Base-by-base conservation (phyloP, 1,140 invertebrate genomes). In the Aphelinus certus region DNA sequence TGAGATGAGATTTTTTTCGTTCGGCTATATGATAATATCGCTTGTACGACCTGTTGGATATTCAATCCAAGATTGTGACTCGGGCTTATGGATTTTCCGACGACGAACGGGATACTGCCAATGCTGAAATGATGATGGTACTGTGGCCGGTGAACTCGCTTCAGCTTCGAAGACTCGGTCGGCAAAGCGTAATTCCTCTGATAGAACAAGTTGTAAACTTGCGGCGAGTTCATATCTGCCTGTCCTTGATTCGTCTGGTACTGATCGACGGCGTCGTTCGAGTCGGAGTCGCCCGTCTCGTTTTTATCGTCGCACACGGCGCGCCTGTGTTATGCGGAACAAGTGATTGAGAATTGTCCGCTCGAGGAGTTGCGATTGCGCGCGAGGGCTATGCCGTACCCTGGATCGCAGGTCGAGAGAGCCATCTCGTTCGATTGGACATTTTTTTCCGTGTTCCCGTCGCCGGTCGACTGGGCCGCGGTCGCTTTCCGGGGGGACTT, bases 11-110 rank as follows among this genome's bases (percentile, higher is more conserved):
- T 62, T 51, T 55, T 51, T 61, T 9, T 69, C 9, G 65, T 55
- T 43, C 48, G 26, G 26, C 26, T 51, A 26, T 26, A 26, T 26
- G 26, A 26, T 26, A 26, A 26, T 26, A 26, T 26, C 26, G 26
- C 26, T 26, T 26, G 26, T 26, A 26, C 60, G 45, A 87, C 87
- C 84, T 90, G 88, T 77, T 91, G 90, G 69, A 91, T 89, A 78
- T 90, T 90, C 45, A 90, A 84, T 51, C 89, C 89, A 46, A 90
- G 83, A 81, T 91, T 91, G 72, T 90, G 87, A 79, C 88, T 90
- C 0, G 86, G 88, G 9, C 84, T 82, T 6, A 89, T 84, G 0
- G 90, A 90, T 61, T 87, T 90, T 0, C 88, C 88, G 26, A 88
- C 87, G 46, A 89, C 89, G 79, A 91, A 91, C 42, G 90, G 90